Percentiles rank a stretch among this genome's conserved stretches.
Evolutionary conservation across 1,140 invertebrate species (phyloP).

Genomic region (Ladona fulva): DNA sequence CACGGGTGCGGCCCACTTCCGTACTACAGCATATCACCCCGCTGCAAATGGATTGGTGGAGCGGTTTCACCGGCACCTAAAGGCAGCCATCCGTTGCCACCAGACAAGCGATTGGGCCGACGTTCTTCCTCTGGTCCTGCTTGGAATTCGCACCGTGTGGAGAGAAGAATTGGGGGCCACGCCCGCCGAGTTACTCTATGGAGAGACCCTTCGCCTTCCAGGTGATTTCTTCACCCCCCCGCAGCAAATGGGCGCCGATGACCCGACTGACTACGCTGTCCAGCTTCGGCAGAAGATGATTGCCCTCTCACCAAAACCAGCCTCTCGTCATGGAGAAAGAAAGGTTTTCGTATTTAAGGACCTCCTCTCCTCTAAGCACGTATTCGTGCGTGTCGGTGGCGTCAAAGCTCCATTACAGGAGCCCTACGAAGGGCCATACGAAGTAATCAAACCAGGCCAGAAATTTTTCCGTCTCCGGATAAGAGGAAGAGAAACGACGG

Average conservation of each 20-base stretch:
- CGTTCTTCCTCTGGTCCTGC: constrained; percentile 22
- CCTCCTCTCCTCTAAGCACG: no score
- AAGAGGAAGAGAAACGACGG: neutral
- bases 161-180: constrained; percentile 25
- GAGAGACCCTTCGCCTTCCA: constrained; percentile 24
- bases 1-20: constrained; percentile 24
- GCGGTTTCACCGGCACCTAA: constrained; percentile 33
- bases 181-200: constrained; percentile 28
- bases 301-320: neutral
- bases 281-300: no score
- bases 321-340: constrained; percentile 17
- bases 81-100: constrained; percentile 27
- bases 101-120: constrained; percentile 20
- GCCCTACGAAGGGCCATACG: constrained; percentile 24
- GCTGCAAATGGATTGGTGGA: constrained; percentile 36
- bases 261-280: no score
- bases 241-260: neutral
- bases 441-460: constrained; percentile 19
- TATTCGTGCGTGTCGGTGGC: constrained; percentile 25
- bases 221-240: constrained; percentile 23
- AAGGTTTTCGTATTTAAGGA: constrained; percentile 23
- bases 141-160: constrained; percentile 25
- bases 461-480: constrained; percentile 21
- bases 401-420: constrained; percentile 14
- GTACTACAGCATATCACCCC: constrained; percentile 33